Base-by-base conservation (phyloP, 1,140 invertebrate species). In the Triops longicaudatus region DNA sequence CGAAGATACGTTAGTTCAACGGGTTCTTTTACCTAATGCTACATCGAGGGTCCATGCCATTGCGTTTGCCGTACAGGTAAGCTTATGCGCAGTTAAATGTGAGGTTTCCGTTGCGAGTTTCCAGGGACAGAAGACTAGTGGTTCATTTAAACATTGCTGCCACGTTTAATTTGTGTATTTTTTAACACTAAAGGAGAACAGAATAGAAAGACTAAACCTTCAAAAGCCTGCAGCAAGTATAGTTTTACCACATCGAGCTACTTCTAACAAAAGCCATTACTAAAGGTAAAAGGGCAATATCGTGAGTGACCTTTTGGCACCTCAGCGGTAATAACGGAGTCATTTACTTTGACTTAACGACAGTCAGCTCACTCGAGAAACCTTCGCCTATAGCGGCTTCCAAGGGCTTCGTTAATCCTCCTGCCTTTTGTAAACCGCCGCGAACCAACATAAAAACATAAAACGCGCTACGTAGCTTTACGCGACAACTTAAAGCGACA, bases 271-370 rank as follows among this genome's bases (percentile, higher is more conserved):
- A 63, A 63, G 50, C 50, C 22, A 63, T 63, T 63, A 63, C 50
- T n/a, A 7, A 63, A 63, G 50, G 50, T 63, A 63, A 63, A 63
- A 63, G 50, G n/a, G 50, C 50, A 63, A 63, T 63, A 63, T 63
- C 50, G 50, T 63, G 50, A 63, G 50, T 63, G 50, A 63, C 50
- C 50, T 63, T 63, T 63, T 63, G 50, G 50, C 50, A 63, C 50
- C 50, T 63, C 2, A 14, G 50, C 14, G 50, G 50, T 63, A 63
- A 63, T 63, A 14, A 63, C 10, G 50, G 50, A 63, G 50, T 63
- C 50, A 63, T 63, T 63, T 63, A 63, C 50, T 63, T 22, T 17
- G 22, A 17, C 22, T 63, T 17, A 17, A 63, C 50, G 11, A 63
- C 50, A 63, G 50, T 22, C 50, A 63, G 50, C 50, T 63, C 22